Evolutionary conservation across 2,888 invertebrate genomes (phyloP).

Genomic region (Rhingia rostrata): DNA sequence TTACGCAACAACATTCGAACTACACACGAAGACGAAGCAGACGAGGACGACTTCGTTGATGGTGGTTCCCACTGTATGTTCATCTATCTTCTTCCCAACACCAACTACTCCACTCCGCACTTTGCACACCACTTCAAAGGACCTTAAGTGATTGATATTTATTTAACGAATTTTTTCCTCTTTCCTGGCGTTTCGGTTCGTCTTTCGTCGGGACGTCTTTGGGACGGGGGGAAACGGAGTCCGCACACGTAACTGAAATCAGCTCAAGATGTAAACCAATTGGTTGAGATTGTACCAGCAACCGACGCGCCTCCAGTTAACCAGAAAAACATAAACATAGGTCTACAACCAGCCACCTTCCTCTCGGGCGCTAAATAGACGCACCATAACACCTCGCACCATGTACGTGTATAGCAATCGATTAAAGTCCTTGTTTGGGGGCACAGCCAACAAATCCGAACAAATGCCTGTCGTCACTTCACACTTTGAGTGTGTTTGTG

Average conservation of each 20-base stretch:
- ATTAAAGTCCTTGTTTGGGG: constrained; percentile 71
- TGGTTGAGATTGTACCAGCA: constrained; percentile 28
- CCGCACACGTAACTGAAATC: constrained; percentile 57
- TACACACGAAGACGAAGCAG: constrained; percentile 11
- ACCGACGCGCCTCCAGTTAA: constrained; percentile 53
- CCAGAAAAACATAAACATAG: constrained; percentile 65
- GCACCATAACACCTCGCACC: not conserved
- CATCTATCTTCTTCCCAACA: constrained; percentile 43
- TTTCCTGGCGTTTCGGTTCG: not conserved
- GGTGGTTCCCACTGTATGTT: constrained; percentile 18
- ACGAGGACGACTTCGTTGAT: constrained; percentile 5
- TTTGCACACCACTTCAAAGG: constrained; percentile 67
- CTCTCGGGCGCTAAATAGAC: not conserved
- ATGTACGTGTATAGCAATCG: constrained; percentile 36
- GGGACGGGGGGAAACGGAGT: constrained; percentile 23
- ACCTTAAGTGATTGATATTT: constrained; percentile 72
- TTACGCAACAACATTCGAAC: constrained; percentile 58
- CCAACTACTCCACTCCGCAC: constrained; percentile 16
- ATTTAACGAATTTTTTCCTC: constrained; percentile 57
- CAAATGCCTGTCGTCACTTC: constrained; percentile 63
- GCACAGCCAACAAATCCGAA: constrained; percentile 27
- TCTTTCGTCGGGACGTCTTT: constrained; percentile 31
- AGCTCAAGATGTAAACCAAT: constrained; percentile 56
- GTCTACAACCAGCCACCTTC: constrained; percentile 13
- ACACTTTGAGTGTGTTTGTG: constrained; percentile 6